Evolutionary conservation across 2,888 invertebrate species (phyloP), one percentile per base, ranked within the genome.

Genomic region (Latrodectus elegans): DNA sequence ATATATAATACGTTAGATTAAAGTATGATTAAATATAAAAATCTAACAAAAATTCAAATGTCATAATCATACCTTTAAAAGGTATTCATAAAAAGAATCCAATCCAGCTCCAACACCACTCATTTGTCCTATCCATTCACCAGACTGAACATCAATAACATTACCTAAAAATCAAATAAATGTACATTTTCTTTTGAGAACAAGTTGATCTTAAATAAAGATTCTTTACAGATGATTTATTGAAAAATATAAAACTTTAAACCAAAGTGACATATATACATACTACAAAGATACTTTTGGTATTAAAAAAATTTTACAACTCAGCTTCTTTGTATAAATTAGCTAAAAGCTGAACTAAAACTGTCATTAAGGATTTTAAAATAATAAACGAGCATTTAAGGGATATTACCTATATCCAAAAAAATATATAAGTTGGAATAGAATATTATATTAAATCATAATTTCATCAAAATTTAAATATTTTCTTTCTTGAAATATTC

Each of bases 31-130:
- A 38, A 38, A 38, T 38, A 38, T 38, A 38, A 38, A 38, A 38
- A 38, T 38, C 2, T 6, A 38, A 38, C 38, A 38, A 38, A 38
- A 38, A 22, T 22, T 22, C 22, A 22, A 22, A 22, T 22, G 22
- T 22, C 22, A 22, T 22, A 22, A 38, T 38, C 89, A 84, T 90
- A 92, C 92, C 91, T 94, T 94, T 77, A 95, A 92, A 89, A 95
- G 91, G 91, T 94, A 94, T 91, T 94, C 94, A 91, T 93, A 94
- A 91, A 93, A 94, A 1, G 94, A 94, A 91, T 94, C 94, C 53
- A 94, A 91, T 15, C 94, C 94, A 80, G 94, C 94, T 68, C 94
- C 94, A 8, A 95, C 91, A 3, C 94, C 94, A 91, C 94, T 93
- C 91, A 94, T 92, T 71, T 92, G 91, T 12, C 94, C 94, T 14